phyloP scores from a whole-genome alignment of 2,888 invertebrate genomes.

The Syrphus vitripennis region DNA sequence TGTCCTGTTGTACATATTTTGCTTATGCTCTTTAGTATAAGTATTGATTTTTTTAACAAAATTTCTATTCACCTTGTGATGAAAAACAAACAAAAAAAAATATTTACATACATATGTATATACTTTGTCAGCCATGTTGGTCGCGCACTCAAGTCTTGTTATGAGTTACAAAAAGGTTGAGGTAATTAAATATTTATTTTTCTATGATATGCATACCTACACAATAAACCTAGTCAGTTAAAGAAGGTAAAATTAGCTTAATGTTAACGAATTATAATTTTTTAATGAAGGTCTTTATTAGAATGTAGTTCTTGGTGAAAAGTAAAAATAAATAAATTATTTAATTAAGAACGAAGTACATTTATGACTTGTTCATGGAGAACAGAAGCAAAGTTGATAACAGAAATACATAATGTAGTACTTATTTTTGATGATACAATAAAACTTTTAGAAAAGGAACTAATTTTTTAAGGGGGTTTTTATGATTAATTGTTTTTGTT shows the following conservation, averaged over 20 bases:
- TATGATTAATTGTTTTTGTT: no score
- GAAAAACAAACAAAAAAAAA: neutral
- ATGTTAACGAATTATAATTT: neutral
- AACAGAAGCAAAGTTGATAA: no score
- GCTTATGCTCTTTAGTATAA: conserved; percentile 5
- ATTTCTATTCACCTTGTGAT: conserved; percentile 35
- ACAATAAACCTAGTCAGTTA: conserved; percentile 39
- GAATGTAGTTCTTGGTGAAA: neutral
- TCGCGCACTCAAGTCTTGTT: conserved; percentile 20
- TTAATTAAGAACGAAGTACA: neutral
- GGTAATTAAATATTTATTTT: neutral
- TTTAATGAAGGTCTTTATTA: conserved; percentile 45
- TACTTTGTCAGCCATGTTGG: conserved; percentile 36
- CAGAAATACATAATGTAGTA: no score
- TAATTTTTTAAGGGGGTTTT: no score
- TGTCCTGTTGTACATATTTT: conserved; percentile 35
- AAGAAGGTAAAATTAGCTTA: conserved; percentile 14
- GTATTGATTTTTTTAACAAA: conserved; percentile 57
- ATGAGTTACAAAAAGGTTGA: conserved; percentile 32
- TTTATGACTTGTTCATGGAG: neutral
- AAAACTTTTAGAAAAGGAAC: no score
- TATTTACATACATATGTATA: neutral
- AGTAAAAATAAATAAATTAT: neutral
- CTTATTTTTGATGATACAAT: no score
- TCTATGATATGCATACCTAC: neutral